phyloP scores from a whole-genome alignment of 2,888 invertebrate genomes.

The Penaeus monodon region DNA sequence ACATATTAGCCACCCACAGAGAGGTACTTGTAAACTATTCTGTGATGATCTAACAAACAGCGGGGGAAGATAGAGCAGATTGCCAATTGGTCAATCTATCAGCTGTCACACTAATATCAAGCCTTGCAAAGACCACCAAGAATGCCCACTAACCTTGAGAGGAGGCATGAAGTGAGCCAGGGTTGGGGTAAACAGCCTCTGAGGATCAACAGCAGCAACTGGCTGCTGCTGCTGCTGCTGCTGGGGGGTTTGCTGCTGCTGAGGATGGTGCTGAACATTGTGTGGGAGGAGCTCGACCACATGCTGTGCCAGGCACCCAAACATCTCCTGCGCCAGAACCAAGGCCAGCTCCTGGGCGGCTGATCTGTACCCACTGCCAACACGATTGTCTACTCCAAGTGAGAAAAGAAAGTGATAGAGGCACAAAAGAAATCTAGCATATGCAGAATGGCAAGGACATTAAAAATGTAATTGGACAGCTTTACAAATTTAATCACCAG shows the following conservation, averaged over 20 bases:
- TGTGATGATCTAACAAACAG: too few species aligned
- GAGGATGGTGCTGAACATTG: conserved; percentile 55
- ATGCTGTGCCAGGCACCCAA: conserved; percentile 73
- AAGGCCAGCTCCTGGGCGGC: conserved; percentile 85
- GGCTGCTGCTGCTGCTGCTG: background rate
- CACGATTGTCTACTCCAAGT: conserved; percentile 73
- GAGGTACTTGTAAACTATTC: too few species aligned
- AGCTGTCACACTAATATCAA: background rate
- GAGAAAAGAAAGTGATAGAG: background rate
- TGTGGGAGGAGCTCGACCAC: conserved; percentile 66
- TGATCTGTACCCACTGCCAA: conserved; percentile 77
- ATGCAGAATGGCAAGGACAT: background rate
- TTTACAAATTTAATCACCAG: too few species aligned
- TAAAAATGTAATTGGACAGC: too few species aligned
- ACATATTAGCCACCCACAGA: too few species aligned
- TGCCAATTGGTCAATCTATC: background rate
- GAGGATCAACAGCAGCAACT: conserved; percentile 10
- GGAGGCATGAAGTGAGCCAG: conserved; percentile 77
- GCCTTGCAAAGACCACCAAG: background rate
- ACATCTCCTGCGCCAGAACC: conserved; percentile 88
- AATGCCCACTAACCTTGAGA: conserved; percentile 77
- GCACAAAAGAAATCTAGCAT: background rate
- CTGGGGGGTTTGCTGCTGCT: background rate
- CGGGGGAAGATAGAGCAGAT: conserved; percentile 12
- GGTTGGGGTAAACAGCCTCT: conserved; percentile 39